Evolutionary conservation across 1,140 invertebrate species (phyloP).

Genomic region (Heliconius nattereri): DNA sequence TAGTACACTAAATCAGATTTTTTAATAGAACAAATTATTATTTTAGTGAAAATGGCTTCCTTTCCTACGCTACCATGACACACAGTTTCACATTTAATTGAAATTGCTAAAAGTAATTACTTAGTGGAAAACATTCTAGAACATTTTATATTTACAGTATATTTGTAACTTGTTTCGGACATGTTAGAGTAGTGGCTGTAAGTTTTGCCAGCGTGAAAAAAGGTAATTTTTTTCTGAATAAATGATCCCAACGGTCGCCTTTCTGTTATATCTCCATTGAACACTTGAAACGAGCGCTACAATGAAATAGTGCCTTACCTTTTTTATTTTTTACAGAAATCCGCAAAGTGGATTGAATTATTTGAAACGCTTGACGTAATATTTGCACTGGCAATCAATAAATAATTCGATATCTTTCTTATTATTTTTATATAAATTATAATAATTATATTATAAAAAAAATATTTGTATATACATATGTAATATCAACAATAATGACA

Average conservation of each 20-base stretch:
- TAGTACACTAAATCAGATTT: background rate
- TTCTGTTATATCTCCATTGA: slow-evolving; percentile 57
- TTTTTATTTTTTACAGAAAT: slow-evolving; percentile 46
- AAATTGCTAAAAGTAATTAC: slow-evolving; percentile 34
- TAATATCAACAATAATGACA: too few species aligned
- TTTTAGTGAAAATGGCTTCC: background rate
- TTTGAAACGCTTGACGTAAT: slow-evolving; percentile 16
- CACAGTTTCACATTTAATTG: slow-evolving; percentile 24
- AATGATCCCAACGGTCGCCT: slow-evolving; percentile 60
- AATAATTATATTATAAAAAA: too few species aligned
- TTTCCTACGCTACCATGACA: background rate
- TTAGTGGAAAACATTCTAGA: slow-evolving; percentile 26
- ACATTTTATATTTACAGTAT: background rate
- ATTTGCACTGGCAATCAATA: background rate
- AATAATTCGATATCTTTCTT: background rate
- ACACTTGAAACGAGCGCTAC: slow-evolving; percentile 47
- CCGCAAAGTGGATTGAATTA: slow-evolving; percentile 35
- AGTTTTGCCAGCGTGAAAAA: slow-evolving; percentile 48
- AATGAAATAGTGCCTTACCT: slow-evolving; percentile 50
- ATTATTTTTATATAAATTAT: too few species aligned
- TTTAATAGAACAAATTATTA: background rate
- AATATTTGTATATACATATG: too few species aligned
- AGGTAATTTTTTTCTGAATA: slow-evolving; percentile 57
- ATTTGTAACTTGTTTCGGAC: slow-evolving; percentile 30
- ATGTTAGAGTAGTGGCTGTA: slow-evolving; percentile 31